Conservation (phyloP, 2,888 invertebrate species). For the Diachrysia chrysitis region DNA sequence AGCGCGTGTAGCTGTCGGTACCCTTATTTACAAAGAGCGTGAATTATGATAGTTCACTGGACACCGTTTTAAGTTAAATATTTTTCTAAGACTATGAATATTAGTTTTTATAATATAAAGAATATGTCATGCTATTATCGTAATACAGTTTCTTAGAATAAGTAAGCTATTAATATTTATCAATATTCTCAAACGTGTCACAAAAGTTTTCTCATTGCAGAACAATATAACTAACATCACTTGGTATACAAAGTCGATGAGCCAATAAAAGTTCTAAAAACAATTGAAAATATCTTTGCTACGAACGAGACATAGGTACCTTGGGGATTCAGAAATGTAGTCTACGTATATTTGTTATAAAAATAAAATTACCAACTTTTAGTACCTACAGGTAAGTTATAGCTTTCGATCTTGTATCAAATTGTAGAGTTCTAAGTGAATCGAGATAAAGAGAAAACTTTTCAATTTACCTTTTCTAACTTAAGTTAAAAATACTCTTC, state of each 20-base stretch:
- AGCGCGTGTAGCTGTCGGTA: constrained; percentile 24
- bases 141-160: background rate
- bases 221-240: constrained; percentile 25
- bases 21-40: constrained; percentile 35
- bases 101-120: background rate
- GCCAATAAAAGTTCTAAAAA: constrained; percentile 19
- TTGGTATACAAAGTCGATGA: constrained; percentile 3
- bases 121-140: constrained; percentile 7
- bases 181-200: constrained; percentile 33
- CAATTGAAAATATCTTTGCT: constrained; percentile 23
- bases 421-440: constrained; percentile 38
- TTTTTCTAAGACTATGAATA: too few relatives aligned
- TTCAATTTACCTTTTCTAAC: background rate
- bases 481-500: background rate
- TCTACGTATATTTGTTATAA: constrained; percentile 11
- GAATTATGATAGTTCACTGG: constrained; percentile 7
- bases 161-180: constrained; percentile 22
- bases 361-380: background rate
- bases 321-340: constrained; percentile 29
- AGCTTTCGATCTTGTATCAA: background rate
- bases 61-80: background rate
- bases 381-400: background rate
- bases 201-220: constrained; percentile 32
- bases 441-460: too few relatives aligned
- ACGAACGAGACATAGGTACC: background rate